phyloP scores from a whole-genome alignment of 2,113 vertebrate species.

The Gila orcuttii region DNA sequence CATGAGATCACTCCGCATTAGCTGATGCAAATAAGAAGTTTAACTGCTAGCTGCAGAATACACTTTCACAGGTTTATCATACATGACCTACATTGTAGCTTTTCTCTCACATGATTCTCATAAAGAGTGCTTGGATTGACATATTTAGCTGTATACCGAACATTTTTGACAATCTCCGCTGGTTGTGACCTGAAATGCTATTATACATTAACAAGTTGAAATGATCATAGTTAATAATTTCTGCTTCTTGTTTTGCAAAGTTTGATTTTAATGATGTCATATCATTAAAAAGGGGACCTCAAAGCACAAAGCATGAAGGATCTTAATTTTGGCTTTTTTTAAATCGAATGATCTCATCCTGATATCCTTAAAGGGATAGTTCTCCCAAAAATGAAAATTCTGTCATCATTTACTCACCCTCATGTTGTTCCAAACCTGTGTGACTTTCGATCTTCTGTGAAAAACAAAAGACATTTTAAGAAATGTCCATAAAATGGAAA shows the following conservation, averaged over 20 bases:
- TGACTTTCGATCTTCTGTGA: background rate
- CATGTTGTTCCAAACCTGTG: background rate
- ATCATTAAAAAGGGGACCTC: conserved; percentile 41
- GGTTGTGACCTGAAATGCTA: conserved; percentile 1
- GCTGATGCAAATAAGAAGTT: background rate
- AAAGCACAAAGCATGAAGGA: conserved; percentile 2
- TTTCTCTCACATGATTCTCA: background rate
- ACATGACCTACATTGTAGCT: background rate
- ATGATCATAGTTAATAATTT: conserved; percentile 45
- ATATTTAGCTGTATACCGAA: background rate
- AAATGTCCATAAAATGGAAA: background rate
- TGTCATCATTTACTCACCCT: background rate
- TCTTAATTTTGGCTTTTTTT: background rate
- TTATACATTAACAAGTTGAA: conserved; percentile 39
- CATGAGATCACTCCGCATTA: background rate
- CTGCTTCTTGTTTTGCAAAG: conserved; percentile 1
- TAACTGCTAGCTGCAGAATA: background rate
- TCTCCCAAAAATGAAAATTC: background rate
- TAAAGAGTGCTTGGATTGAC: conserved; percentile 2
- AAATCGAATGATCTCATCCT: background rate
- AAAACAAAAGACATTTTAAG: background rate
- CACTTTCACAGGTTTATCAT: background rate
- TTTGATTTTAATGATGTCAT: background rate
- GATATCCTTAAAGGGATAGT: background rate
- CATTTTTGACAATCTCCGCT: background rate